phyloP scores from a whole-genome alignment of 1,140 invertebrate genomes.

The Procambarus virginalis region DNA sequence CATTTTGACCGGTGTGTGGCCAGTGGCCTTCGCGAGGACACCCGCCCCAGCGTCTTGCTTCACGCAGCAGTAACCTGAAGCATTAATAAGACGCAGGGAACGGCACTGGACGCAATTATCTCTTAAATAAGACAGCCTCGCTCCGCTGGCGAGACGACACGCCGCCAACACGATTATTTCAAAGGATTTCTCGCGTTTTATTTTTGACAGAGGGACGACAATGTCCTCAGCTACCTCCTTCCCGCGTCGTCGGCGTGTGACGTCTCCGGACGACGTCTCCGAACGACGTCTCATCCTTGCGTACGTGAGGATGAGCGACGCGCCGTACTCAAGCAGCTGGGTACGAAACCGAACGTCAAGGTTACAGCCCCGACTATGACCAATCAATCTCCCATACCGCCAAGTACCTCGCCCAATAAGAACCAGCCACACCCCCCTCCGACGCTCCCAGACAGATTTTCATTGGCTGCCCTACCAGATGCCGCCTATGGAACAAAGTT shows the following conservation, averaged over 20 bases:
- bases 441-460: not conserved
- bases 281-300: too few species aligned
- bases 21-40: too few species aligned
- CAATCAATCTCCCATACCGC: slow-evolving; percentile 22
- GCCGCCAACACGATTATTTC: slow-evolving; percentile 10
- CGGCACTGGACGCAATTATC: not conserved
- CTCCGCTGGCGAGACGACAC: not conserved
- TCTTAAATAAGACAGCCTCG: slow-evolving; percentile 27
- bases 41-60: too few species aligned
- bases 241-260: not conserved
- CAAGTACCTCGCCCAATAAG: slow-evolving; percentile 25
- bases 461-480: slow-evolving; percentile 18
- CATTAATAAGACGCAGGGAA: not conserved
- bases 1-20: too few species aligned
- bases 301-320: not conserved
- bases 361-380: slow-evolving; percentile 9
- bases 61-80: not conserved
- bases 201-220: not conserved
- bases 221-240: not conserved
- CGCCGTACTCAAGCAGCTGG: not conserved
- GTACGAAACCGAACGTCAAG: slow-evolving; percentile 27
- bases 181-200: slow-evolving; percentile 8
- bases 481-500: not conserved
- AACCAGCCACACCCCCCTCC: slow-evolving; percentile 15
- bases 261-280: too few species aligned